Evolutionary conservation across 2,797 vertebrate genomes (phyloP).

Genomic region (Cryptoblepharus egeriae): DNA sequence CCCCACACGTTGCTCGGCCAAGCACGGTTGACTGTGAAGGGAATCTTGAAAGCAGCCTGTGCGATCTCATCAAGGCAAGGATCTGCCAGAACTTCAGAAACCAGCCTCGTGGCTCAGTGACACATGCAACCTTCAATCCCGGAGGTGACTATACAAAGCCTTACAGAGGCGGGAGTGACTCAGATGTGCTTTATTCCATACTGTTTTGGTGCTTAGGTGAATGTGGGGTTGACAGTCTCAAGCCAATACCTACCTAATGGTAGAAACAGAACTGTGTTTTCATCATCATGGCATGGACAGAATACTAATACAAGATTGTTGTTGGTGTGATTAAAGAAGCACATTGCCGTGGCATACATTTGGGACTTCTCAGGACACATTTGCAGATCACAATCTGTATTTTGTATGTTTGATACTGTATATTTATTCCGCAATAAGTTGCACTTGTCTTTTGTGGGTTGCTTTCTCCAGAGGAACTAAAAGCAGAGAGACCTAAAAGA

Average conservation of each 20-base stretch:
- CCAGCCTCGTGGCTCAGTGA: not conserved
- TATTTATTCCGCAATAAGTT: constrained; percentile 36
- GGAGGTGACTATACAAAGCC: too few species aligned
- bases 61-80: not conserved
- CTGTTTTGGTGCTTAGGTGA: not conserved
- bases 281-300: not conserved
- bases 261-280: not conserved
- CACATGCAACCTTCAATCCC: not conserved
- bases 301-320: too few species aligned
- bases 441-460: constrained; percentile 53
- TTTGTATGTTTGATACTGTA: constrained; percentile 2
- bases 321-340: not conserved
- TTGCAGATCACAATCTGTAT: constrained; percentile 21
- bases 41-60: not conserved
- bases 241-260: not conserved
- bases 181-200: constrained; percentile 5
- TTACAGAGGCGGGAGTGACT: not conserved
- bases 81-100: not conserved
- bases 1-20: not conserved
- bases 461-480: not conserved
- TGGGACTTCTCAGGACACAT: not conserved
- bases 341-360: not conserved
- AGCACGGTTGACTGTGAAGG: not conserved
- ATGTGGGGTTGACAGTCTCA: not conserved
- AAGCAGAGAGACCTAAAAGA: too few species aligned